Evolutionary conservation across 2,888 invertebrate species (phyloP).

Genomic region (Drosophila subsilvestris): DNA sequence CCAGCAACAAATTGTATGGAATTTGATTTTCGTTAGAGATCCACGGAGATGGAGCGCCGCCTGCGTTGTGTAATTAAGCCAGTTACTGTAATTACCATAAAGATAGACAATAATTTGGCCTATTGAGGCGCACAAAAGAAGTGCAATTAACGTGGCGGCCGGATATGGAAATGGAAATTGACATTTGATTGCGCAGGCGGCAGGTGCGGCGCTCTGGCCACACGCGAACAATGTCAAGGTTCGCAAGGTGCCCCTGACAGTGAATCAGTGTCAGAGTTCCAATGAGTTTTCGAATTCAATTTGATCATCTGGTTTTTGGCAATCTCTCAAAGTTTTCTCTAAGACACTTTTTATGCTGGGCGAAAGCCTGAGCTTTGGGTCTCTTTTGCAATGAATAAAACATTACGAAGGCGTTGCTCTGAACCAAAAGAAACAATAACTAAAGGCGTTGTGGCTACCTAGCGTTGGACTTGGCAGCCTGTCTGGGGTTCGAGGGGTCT

Average conservation of each 20-base stretch:
- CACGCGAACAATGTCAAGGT: slow-evolving; percentile 37
- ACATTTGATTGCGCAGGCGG: slow-evolving; percentile 40
- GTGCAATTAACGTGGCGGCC: slow-evolving; percentile 59
- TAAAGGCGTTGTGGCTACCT: slow-evolving; percentile 76
- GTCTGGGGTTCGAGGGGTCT: slow-evolving; percentile 14
- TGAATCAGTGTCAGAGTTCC: background rate
- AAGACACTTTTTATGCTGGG: no score
- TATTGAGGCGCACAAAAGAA: slow-evolving; percentile 45
- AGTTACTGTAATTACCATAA: slow-evolving; percentile 70
- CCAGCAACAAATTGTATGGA: slow-evolving; percentile 45
- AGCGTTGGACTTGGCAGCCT: slow-evolving; percentile 15
- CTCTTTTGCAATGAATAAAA: slow-evolving; percentile 71
- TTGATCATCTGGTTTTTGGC: background rate
- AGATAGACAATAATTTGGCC: slow-evolving; percentile 64
- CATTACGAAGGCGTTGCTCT: slow-evolving; percentile 75
- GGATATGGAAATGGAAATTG: slow-evolving; percentile 67
- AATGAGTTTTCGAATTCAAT: slow-evolving; percentile 8
- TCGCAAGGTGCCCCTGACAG: background rate
- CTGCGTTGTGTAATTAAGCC: slow-evolving; percentile 64
- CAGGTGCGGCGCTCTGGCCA: slow-evolving; percentile 46
- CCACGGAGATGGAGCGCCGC: slow-evolving; percentile 18
- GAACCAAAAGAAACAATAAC: slow-evolving; percentile 75
- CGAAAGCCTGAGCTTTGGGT: slow-evolving; percentile 43
- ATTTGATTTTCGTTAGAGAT: slow-evolving; percentile 28
- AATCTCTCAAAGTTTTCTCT: background rate